These are phyloP conservation scores for Etheostoma perlongum DNA, from an alignment of 2,797 vertebrate genomes.

Conservation along the genomic window DNA sequence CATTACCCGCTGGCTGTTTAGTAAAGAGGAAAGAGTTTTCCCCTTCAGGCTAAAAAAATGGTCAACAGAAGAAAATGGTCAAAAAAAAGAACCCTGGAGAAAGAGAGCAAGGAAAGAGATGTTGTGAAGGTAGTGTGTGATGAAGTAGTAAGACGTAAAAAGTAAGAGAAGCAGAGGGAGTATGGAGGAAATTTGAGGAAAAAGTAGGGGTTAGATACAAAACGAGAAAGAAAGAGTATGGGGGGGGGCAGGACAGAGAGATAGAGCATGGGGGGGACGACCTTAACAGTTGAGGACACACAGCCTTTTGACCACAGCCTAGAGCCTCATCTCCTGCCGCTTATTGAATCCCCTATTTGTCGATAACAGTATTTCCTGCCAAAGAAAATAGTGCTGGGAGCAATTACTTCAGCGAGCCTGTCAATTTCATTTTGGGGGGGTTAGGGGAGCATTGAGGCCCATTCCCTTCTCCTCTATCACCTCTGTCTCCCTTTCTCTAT, in stretches of 20 bases:
- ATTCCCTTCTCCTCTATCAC: slow-evolving; percentile 67
- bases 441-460: slow-evolving; percentile 71
- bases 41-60: slow-evolving; percentile 29
- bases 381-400: slow-evolving; percentile 85
- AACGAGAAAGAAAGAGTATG: slow-evolving; percentile 12
- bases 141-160: slow-evolving; percentile 40
- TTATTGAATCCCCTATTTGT: slow-evolving; percentile 85
- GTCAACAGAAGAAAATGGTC: not conserved
- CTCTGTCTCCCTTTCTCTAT: slow-evolving; percentile 58
- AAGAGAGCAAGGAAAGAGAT: slow-evolving; percentile 10
- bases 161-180: slow-evolving; percentile 21
- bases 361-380: slow-evolving; percentile 87
- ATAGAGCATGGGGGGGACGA: slow-evolving; percentile 62
- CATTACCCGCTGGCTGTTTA: slow-evolving; percentile 62
- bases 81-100: slow-evolving; percentile 45
- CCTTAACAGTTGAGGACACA: slow-evolving; percentile 72
- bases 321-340: slow-evolving; percentile 82
- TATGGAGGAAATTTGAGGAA: slow-evolving; percentile 24
- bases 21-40: slow-evolving; percentile 60
- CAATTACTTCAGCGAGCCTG: slow-evolving; percentile 84
- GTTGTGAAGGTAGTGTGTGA: slow-evolving; percentile 14
- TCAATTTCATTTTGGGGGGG: slow-evolving; percentile 84
- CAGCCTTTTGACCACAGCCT: slow-evolving; percentile 77
- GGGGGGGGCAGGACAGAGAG: slow-evolving; percentile 41
- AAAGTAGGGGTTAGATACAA: slow-evolving; percentile 32